These are phyloP conservation scores for Drosophila ironensis DNA, from an alignment of 1,140 invertebrate species.

Conservation along the genomic window DNA sequence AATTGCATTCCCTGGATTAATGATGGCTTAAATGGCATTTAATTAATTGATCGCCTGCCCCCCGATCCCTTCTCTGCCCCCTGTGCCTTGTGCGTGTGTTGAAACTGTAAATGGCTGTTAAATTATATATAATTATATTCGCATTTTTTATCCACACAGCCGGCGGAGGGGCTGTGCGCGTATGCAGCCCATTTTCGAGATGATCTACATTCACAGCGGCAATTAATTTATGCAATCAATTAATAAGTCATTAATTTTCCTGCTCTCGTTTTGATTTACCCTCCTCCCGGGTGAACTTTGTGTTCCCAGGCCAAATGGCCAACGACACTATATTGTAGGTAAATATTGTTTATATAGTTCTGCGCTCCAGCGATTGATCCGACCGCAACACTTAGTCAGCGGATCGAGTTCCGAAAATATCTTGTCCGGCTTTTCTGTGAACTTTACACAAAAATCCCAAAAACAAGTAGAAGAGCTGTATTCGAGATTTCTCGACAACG, in stretches of 20 bases:
- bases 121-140: conserved; percentile 75
- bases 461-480: no score
- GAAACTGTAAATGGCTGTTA: conserved; percentile 50
- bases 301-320: neutral
- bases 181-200: conserved; percentile 13
- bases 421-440: conserved; percentile 28
- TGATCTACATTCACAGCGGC: conserved; percentile 36
- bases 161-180: neutral
- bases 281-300: neutral
- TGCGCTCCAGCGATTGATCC: conserved; percentile 27
- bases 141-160: conserved; percentile 63
- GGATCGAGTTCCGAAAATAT: conserved; percentile 46
- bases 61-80: conserved; percentile 1
- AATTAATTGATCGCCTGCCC: conserved; percentile 62
- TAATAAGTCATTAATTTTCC: conserved; percentile 30
- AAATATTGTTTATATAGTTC: conserved; percentile 7
- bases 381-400: conserved; percentile 39
- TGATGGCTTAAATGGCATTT: conserved; percentile 74
- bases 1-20: conserved; percentile 74
- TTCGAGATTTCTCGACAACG: no score
- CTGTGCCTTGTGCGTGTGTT: conserved; percentile 33
- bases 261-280: neutral
- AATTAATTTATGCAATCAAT: conserved; percentile 40
- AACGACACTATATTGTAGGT: neutral
- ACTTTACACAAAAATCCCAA: conserved; percentile 32